Conservation (phyloP, 2,113 vertebrate species). For the Martes martes region DNA sequence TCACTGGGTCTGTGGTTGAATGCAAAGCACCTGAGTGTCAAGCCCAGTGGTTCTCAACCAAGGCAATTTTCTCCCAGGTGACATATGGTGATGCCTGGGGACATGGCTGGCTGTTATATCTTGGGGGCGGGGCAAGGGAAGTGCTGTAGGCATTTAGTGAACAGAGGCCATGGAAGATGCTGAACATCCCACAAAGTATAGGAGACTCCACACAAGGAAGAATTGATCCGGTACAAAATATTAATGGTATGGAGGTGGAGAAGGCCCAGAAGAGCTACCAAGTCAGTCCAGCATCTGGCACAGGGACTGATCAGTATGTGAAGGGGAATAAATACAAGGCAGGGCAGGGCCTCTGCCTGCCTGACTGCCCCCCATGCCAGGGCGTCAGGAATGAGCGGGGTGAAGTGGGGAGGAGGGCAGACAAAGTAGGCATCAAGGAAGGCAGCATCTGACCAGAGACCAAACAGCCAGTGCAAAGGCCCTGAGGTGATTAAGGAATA, state of each 20-base stretch:
- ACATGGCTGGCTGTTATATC: neutral
- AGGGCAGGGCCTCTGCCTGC: neutral
- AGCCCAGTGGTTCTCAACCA: neutral
- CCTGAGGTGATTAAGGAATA: neutral
- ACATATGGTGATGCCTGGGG: neutral
- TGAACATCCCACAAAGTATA: neutral
- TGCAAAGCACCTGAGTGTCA: neutral
- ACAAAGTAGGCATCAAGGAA: neutral
- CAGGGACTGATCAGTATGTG: rapidly evolving
- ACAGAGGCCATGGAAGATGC: neutral
- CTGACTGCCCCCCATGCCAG: neutral
- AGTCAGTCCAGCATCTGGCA: too few relatives aligned
- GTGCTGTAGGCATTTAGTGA: neutral
- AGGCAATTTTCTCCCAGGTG: too few relatives aligned
- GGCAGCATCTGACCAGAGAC: neutral
- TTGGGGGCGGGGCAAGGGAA: neutral
- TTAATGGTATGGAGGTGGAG: rapidly evolving
- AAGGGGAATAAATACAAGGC: rapidly evolving
- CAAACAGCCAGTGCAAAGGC: neutral
- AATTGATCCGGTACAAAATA: too few relatives aligned
- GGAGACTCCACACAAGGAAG: neutral
- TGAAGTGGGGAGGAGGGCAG: too few relatives aligned
- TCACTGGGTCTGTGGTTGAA: neutral
- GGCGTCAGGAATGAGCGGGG: neutral
- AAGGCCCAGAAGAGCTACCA: too few relatives aligned